A percentile compares a stretch with the other conserved stretches of the same genome.
These are phyloP conservation scores for Strigops habroptila DNA, from an alignment of 2,113 vertebrate genomes.

Conservation along the genomic window DNA sequence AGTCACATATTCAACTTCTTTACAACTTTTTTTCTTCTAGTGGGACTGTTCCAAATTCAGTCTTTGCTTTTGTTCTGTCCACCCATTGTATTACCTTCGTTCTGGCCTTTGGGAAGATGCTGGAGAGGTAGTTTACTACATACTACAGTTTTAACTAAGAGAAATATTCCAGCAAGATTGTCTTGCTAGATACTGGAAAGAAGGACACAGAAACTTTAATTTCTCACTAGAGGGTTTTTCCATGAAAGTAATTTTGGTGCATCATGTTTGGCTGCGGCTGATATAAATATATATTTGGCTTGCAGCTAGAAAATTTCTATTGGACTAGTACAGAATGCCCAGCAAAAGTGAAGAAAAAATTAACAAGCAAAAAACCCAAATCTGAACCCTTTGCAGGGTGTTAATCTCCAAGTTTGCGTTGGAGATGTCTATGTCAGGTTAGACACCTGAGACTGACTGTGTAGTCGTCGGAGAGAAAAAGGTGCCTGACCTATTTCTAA, in stretches of 20 bases:
- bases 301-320: background rate
- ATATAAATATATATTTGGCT: background rate
- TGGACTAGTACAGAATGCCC: background rate
- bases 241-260: background rate
- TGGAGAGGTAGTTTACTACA: background rate
- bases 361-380: background rate
- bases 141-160: background rate
- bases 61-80: background rate
- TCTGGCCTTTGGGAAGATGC: background rate
- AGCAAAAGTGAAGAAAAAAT: background rate
- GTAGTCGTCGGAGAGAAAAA: background rate
- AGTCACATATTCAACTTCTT: background rate
- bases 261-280: background rate
- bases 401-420: background rate
- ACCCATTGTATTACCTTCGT: background rate
- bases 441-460: background rate
- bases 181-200: background rate
- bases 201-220: background rate
- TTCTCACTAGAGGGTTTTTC: background rate
- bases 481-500: background rate
- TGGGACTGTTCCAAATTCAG: background rate
- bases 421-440: background rate
- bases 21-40: background rate
- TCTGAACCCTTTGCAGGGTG: accelerated
- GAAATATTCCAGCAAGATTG: background rate